These are phyloP conservation scores for Conus canariensis DNA, from an alignment of 2,888 invertebrate genomes.

Conservation along the genomic window DNA sequence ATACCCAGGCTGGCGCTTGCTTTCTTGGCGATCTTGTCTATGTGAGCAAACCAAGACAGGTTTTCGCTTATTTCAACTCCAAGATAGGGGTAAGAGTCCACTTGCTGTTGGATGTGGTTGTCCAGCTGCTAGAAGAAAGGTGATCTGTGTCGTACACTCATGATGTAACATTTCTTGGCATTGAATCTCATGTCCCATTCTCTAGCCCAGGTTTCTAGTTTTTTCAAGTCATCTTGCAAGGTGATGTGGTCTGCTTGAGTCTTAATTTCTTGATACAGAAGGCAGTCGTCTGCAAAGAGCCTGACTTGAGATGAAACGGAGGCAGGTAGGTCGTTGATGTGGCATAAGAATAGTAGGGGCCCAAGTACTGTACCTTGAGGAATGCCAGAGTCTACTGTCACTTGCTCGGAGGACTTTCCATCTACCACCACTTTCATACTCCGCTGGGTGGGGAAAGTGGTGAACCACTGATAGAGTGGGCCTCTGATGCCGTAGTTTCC, in stretches of 20 bases:
- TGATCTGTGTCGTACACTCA: neutral
- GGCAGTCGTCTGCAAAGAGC: conserved; percentile 27
- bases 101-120: neutral
- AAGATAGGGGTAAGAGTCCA: neutral
- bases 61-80: neutral
- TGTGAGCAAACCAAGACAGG: neutral
- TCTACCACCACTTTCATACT: conserved; percentile 29
- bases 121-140: neutral
- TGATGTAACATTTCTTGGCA: conserved; percentile 4
- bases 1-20: conserved; percentile 16
- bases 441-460: neutral
- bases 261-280: neutral
- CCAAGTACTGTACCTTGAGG: conserved; percentile 15
- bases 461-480: neutral
- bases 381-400: neutral
- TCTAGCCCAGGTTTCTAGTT: neutral
- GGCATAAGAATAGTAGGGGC: conserved; percentile 10
- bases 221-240: conserved; percentile 24
- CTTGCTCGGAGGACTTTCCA: neutral
- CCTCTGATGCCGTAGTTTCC: neutral
- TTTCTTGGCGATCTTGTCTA: neutral
- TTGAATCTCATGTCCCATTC: conserved; percentile 20
- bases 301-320: neutral
- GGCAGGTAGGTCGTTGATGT: conserved; percentile 9
- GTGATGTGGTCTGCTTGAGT: neutral